A percentile compares a stretch with the other conserved stretches of the same genome.
These are phyloP conservation scores for Drosophila funebris DNA, from an alignment of 1,140 invertebrate species.

Conservation along the genomic window DNA sequence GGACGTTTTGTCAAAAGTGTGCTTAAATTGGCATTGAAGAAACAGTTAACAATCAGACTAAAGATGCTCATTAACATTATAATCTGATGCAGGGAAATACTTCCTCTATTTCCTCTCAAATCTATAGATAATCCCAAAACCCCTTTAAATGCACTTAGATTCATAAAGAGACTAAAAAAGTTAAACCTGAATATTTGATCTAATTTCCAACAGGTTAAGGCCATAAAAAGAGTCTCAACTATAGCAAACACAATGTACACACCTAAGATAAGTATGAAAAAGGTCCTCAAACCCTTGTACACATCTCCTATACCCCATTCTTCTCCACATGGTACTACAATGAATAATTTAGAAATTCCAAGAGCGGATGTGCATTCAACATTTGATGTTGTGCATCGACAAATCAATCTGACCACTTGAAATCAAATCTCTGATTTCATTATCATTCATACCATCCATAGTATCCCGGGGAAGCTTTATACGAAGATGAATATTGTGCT, in stretches of 20 bases:
- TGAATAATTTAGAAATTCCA: neutral
- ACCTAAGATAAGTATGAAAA: neutral
- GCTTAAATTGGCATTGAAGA: conserved; percentile 41
- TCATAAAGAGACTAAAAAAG: conserved; percentile 4
- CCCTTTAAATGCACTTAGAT: conserved; percentile 29
- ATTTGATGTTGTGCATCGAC: neutral
- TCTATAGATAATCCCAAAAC: conserved; percentile 34
- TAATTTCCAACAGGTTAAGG: neutral
- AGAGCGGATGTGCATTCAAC: neutral
- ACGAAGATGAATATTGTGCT: conserved; percentile 6
- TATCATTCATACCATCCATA: neutral
- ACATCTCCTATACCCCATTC: conserved; percentile 5
- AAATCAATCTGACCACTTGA: neutral
- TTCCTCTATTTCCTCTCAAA: neutral
- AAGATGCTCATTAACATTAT: conserved; percentile 34
- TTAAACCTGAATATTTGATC: neutral
- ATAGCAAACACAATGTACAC: conserved; percentile 19
- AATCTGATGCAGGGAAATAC: conserved; percentile 17
- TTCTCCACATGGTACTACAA: conserved; percentile 34
- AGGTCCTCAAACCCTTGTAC: neutral
- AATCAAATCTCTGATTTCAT: neutral
- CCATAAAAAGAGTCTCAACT: conserved; percentile 10
- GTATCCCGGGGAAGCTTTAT: neutral
- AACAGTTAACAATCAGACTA: conserved; percentile 31
- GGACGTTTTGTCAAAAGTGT: conserved; percentile 33